These are phyloP conservation scores for Ophion obscuratus DNA, from an alignment of 2,888 invertebrate genomes.

Conservation along the genomic window DNA sequence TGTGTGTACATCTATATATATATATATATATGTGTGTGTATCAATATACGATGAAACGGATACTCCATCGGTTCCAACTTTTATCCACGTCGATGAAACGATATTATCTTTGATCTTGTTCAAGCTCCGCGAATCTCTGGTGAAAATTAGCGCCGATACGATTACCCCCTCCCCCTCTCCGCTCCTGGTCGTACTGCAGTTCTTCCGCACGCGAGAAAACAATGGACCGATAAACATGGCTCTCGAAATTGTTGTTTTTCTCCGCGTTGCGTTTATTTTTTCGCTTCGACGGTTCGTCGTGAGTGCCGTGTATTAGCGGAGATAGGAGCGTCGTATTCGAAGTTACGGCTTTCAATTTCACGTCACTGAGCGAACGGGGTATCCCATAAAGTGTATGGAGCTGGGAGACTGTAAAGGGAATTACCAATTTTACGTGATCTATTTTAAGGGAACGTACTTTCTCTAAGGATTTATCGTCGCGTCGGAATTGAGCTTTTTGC, in stretches of 20 bases:
- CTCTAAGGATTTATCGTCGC: background rate
- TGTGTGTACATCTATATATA: background rate
- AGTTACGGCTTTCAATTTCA: constrained; percentile 28
- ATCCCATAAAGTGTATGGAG: constrained; percentile 14
- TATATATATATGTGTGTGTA: too few species aligned
- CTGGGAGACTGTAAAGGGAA: background rate
- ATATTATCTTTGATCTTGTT: constrained; percentile 48
- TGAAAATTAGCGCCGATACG: constrained; percentile 50
- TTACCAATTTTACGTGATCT: background rate
- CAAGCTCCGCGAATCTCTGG: constrained; percentile 6
- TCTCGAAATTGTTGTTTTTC: constrained; percentile 31
- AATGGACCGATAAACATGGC: constrained; percentile 58
- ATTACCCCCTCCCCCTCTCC: background rate
- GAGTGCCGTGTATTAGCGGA: constrained; percentile 7
- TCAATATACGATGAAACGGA: constrained; percentile 11
- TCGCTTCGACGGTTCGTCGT: constrained; percentile 9
- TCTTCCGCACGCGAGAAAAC: constrained; percentile 27
- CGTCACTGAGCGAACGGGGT: background rate
- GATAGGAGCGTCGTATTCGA: constrained; percentile 17
- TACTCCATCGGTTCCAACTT: constrained; percentile 33
- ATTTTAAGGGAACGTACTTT: background rate
- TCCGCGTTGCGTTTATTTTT: constrained; percentile 19
- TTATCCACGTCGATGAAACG: constrained; percentile 36
- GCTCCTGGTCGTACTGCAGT: constrained; percentile 12
- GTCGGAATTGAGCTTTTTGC: background rate